These are phyloP conservation scores for Conomelus anceps DNA, from an alignment of 2,888 invertebrate genomes.

Conservation along the genomic window DNA sequence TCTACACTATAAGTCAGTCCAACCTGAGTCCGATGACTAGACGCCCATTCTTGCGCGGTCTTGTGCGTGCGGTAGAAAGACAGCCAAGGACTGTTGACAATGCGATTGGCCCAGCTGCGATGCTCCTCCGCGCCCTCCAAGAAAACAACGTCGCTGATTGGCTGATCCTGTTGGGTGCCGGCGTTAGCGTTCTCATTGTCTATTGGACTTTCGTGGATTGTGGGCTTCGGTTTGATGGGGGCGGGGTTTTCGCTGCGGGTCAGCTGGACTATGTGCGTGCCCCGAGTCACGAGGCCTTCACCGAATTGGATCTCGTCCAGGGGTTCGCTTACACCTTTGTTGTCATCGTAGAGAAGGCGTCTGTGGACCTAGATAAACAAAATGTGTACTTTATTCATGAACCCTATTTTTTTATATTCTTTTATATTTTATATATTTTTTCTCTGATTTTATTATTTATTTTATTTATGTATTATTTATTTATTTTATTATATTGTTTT, in stretches of 20 bases:
- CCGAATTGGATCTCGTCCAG: conserved; percentile 58
- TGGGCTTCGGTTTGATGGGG: conserved; percentile 20
- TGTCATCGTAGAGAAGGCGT: conserved; percentile 59
- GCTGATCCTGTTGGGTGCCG: neutral
- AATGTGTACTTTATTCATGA: neutral
- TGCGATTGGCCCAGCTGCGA: conserved; percentile 2
- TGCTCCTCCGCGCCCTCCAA: neutral
- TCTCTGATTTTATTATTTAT: neutral
- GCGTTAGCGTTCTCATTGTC: conserved; percentile 22
- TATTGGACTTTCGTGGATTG: conserved; percentile 17
- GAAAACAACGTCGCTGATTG: neutral
- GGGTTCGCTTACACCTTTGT: conserved; percentile 62
- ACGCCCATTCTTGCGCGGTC: conserved; percentile 25
- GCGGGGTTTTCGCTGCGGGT: conserved; percentile 24
- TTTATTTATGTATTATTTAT: too few relatives aligned
- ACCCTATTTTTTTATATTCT: neutral
- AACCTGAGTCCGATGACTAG: conserved; percentile 25
- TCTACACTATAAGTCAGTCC: neutral
- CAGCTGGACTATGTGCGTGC: conserved; percentile 43
- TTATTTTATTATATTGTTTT: too few relatives aligned
- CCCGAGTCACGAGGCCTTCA: conserved; percentile 50
- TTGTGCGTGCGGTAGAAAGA: conserved; percentile 16
- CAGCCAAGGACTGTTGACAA: conserved; percentile 17
- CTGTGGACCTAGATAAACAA: conserved; percentile 53
- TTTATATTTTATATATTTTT: neutral